A percentile compares a stretch with the other conserved stretches of the same genome.
Conservation (phyloP, 2,888 invertebrate species). For the Xylocampa areola region DNA sequence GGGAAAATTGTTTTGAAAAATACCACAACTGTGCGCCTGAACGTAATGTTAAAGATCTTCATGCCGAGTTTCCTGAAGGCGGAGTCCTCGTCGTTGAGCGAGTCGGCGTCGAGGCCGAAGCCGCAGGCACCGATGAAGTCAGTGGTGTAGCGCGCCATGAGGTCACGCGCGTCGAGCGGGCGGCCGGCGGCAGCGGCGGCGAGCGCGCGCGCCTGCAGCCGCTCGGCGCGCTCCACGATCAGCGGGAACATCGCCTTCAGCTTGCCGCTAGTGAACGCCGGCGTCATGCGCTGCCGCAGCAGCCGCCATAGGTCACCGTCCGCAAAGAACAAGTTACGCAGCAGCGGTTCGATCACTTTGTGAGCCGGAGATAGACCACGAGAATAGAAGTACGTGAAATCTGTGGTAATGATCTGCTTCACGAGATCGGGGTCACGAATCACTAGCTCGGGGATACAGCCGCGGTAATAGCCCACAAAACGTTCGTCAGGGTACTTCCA, state of each 20-base stretch:
- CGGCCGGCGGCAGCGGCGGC: constrained; percentile 51
- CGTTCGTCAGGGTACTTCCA: constrained; percentile 72
- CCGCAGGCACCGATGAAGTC: constrained; percentile 80
- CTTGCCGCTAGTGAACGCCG: constrained; percentile 75
- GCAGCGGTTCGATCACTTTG: constrained; percentile 69
- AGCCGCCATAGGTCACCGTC: constrained; percentile 77
- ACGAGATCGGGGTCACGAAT: constrained; percentile 74
- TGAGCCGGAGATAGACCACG: constrained; percentile 67
- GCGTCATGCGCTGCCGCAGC: constrained; percentile 76
- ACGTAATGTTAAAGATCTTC: constrained; percentile 64
- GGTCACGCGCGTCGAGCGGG: constrained; percentile 73
- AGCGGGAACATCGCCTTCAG: constrained; percentile 78
- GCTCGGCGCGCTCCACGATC: constrained; percentile 73
- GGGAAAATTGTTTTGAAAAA: constrained; percentile 71
- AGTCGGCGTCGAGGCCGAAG: constrained; percentile 75
- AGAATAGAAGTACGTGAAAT: constrained; percentile 71
- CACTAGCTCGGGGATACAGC: constrained; percentile 67
- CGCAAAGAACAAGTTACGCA: constrained; percentile 73
- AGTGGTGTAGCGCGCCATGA: constrained; percentile 79
- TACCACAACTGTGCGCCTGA: constrained; percentile 55
- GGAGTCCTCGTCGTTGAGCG: constrained; percentile 72
- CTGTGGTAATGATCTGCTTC: constrained; percentile 70
- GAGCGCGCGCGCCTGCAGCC: constrained; percentile 63
- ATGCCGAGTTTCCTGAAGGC: constrained; percentile 71
- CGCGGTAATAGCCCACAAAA: constrained; percentile 73